Evolutionary conservation across 2,888 invertebrate species (phyloP).

Genomic region (Metalampra italica): DNA sequence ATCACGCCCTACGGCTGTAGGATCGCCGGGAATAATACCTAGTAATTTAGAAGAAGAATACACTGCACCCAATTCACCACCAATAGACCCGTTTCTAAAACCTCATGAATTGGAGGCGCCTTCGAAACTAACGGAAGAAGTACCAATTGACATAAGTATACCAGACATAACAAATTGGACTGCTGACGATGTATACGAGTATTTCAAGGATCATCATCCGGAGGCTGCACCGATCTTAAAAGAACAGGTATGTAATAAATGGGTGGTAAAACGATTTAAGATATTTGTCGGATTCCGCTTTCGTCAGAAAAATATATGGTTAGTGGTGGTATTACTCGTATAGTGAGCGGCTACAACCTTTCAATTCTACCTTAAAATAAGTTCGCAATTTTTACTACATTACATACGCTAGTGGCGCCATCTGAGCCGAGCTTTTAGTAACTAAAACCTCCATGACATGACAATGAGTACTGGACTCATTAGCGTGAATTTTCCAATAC

Average conservation of each 20-base stretch:
- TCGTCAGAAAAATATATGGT: no score
- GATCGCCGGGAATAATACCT: conserved; percentile 55
- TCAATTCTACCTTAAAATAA: no score
- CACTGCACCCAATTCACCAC: conserved; percentile 36
- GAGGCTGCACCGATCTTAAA: conserved; percentile 89
- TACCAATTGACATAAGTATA: conserved; percentile 80
- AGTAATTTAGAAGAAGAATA: conserved; percentile 45
- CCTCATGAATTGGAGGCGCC: conserved; percentile 67
- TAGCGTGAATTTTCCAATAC: no score
- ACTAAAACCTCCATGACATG: no score
- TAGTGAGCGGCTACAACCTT: no score
- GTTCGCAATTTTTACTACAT: no score
- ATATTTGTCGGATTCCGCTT: no score
- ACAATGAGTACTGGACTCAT: no score
- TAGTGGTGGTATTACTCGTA: no score
- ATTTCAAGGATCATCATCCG: conserved; percentile 87
- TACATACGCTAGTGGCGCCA: no score
- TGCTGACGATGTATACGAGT: conserved; percentile 88
- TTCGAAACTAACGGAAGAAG: conserved; percentile 58
- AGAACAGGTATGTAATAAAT: conserved; percentile 82
- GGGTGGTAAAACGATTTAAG: neutral
- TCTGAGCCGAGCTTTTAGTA: no score
- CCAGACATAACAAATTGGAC: conserved; percentile 92
- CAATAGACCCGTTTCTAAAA: conserved; percentile 63
- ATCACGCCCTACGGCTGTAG: conserved; percentile 52